Conservation (phyloP, 2,797 vertebrate genomes). For the Gymnothorax javanicus region DNA sequence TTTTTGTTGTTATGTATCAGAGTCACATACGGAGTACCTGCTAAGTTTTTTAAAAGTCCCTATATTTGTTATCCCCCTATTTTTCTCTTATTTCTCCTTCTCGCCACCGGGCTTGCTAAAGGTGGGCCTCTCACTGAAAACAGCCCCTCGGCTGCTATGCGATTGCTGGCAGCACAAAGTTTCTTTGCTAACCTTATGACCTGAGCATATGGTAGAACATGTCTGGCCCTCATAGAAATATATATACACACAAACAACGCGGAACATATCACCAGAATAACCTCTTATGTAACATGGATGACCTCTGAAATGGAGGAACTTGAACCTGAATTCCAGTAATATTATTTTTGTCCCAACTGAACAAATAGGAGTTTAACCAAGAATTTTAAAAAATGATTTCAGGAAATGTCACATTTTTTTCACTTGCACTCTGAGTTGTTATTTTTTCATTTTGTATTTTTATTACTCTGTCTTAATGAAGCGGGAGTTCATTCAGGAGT, state of each 20-base stretch:
- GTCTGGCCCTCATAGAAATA: slow-evolving; percentile 18
- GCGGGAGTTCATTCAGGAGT: neutral
- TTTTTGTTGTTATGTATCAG: neutral
- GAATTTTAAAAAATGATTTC: neutral
- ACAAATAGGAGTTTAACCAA: neutral
- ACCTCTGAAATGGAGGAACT: neutral
- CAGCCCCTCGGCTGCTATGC: neutral
- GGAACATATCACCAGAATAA: slow-evolving; percentile 50
- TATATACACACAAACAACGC: neutral
- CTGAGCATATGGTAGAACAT: neutral
- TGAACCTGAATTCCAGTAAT: neutral
- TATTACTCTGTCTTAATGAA: neutral
- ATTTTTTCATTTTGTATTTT: neutral
- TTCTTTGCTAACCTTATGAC: slow-evolving; percentile 27
- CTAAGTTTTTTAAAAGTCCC: neutral
- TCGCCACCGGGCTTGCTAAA: neutral
- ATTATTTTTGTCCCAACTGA: neutral
- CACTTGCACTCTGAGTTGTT: neutral
- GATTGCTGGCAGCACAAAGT: neutral
- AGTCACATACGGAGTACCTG: neutral
- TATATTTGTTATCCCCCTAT: neutral
- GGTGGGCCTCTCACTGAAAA: neutral
- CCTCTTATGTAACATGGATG: slow-evolving; percentile 34
- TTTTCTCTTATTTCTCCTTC: neutral
- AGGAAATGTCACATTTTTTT: neutral